These are phyloP conservation scores for Calcarius ornatus DNA, from an alignment of 2,113 vertebrate genomes.

Conservation along the genomic window DNA sequence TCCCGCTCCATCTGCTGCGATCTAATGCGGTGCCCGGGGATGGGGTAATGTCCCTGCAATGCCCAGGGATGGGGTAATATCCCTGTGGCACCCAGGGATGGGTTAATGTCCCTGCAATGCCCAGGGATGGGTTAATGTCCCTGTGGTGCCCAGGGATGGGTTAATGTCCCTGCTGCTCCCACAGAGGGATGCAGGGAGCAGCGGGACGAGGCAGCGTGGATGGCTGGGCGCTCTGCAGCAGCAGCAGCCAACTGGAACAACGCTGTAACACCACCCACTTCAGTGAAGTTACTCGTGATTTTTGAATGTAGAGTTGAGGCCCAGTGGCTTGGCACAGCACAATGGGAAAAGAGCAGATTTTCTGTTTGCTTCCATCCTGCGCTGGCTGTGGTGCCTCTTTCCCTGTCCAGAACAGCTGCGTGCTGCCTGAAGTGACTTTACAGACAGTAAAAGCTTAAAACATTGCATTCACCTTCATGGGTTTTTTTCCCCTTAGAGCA, in stretches of 20 bases:
- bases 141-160: too few relatives aligned
- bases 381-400: neutral
- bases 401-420: neutral
- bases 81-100: too few relatives aligned
- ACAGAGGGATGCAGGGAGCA: neutral
- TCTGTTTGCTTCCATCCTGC: conserved; percentile 18
- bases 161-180: neutral
- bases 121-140: too few relatives aligned
- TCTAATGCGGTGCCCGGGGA: fast-evolving
- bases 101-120: too few relatives aligned
- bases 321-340: neutral
- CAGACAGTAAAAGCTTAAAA: neutral
- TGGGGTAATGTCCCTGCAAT: neutral
- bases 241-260: conserved; percentile 20
- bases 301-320: neutral
- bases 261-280: neutral
- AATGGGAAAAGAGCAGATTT: conserved; percentile 32
- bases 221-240: neutral
- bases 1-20: fast-evolving
- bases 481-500: conserved; percentile 78
- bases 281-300: neutral
- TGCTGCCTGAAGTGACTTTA: conserved; percentile 7
- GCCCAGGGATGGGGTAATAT: too few relatives aligned
- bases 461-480: neutral
- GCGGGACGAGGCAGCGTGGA: neutral